A percentile compares a stretch with the other conserved stretches of the same genome.
These are phyloP conservation scores for Ormyrus thymus DNA, from an alignment of 2,888 invertebrate genomes.

Conservation along the genomic window DNA sequence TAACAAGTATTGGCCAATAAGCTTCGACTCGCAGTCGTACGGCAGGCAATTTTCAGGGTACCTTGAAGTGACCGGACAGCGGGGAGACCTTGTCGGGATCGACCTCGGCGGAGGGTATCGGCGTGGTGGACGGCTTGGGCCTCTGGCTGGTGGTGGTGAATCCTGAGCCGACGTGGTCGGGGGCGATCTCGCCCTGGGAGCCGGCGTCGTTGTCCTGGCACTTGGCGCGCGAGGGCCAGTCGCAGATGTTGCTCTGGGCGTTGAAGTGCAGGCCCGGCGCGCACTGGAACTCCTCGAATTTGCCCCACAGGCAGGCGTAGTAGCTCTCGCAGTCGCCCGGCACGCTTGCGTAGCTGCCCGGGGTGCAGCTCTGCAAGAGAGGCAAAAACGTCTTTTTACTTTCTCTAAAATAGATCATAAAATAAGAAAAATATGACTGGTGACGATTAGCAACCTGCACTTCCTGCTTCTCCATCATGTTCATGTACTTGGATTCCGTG, in stretches of 20 bases:
- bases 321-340: slow-evolving; percentile 85
- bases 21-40: no score
- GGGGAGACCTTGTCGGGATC: slow-evolving; percentile 75
- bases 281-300: slow-evolving; percentile 84
- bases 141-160: neutral
- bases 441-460: slow-evolving; percentile 3
- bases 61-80: slow-evolving; percentile 83
- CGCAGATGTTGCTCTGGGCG: slow-evolving; percentile 81
- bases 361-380: slow-evolving; percentile 61
- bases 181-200: neutral
- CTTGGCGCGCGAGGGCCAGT: slow-evolving; percentile 83
- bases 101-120: slow-evolving; percentile 72
- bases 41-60: slow-evolving; percentile 35
- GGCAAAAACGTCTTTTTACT: neutral
- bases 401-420: no score
- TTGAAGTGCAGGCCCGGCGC: slow-evolving; percentile 87
- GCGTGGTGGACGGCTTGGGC: slow-evolving; percentile 58
- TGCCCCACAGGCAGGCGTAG: slow-evolving; percentile 87
- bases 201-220: slow-evolving; percentile 73
- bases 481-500: slow-evolving; percentile 8
- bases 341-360: slow-evolving; percentile 67
- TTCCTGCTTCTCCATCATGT: neutral
- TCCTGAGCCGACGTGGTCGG: neutral
- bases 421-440: neutral
- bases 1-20: neutral